Conservation (phyloP, 2,113 vertebrate species). For the Monarcha castaneiventris region DNA sequence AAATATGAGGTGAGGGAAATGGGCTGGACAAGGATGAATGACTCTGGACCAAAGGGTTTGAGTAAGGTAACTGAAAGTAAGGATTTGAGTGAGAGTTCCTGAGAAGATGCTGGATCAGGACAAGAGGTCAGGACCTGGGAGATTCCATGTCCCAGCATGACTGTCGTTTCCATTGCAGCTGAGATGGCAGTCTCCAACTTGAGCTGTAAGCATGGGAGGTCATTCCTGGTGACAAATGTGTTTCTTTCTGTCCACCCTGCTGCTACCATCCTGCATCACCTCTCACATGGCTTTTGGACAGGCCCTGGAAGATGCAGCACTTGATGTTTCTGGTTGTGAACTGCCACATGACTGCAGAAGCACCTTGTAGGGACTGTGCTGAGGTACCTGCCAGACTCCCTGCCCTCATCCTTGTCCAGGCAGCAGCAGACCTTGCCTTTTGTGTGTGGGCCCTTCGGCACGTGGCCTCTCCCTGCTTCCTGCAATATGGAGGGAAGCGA, state of each 20-base stretch:
- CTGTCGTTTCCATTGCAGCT: not conserved
- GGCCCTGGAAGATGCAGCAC: not conserved
- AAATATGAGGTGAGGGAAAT: not conserved
- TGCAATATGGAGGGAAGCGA: fast-evolving
- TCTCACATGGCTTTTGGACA: not conserved
- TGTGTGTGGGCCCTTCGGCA: not conserved
- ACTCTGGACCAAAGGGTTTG: not conserved
- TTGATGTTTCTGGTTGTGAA: not conserved
- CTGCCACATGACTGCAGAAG: not conserved
- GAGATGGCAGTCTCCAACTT: not conserved
- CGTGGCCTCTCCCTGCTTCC: fast-evolving
- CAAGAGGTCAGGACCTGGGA: not conserved
- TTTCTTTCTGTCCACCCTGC: not conserved
- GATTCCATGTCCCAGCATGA: not conserved
- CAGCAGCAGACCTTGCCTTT: not conserved
- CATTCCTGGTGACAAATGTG: not conserved
- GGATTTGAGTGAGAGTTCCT: not conserved
- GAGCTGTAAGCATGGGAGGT: not conserved
- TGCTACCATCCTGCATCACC: too few relatives aligned
- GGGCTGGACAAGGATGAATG: not conserved
- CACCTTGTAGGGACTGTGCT: fast-evolving
- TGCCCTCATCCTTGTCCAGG: not conserved
- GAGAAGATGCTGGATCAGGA: not conserved
- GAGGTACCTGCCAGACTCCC: not conserved
- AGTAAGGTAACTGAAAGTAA: not conserved